Base-by-base conservation (phyloP, 2,113 vertebrate species). In the Paratilapia polleni region DNA sequence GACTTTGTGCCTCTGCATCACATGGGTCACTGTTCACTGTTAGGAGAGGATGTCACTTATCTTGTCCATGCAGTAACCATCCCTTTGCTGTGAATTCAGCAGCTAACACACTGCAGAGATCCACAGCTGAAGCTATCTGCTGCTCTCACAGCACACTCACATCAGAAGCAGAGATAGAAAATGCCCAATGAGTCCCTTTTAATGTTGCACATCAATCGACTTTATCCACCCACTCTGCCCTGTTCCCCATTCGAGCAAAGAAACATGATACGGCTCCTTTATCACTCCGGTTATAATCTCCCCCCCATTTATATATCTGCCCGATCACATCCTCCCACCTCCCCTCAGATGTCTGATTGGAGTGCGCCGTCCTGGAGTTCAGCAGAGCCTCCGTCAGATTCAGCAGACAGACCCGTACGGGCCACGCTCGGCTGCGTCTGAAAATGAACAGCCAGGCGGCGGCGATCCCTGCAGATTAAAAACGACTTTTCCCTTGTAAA, bases 201-300 rank as follows among this genome's bases (percentile, higher is more conserved):
- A 87, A 94, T 92, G 88, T 84, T 61, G 3, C 77, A 89, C 92
- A 90, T 92, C 92, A 93, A 86, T 92, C 52, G 73, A 57, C 54
- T 59, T 62, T 28, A 58, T 86, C 86, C 81, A 5, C 89, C 93
- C 83, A 89, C 91, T 77, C 86, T 60, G 79, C 78, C 68, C 75
- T 15, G 63, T 43, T 38, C 74, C 41, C 75, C 61, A 12, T 24
- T 26, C 54, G 20, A 66, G 76, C 63, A 77, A 70, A 82, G 52
- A 79, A 66, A 83, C 79, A 54, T 1, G 86, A 88, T 88, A 64
- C 19, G 43, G 47, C 87, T 80, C 81, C 76, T 90, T 83, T 85
- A 87, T 87, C 74, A 76, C 59, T 28, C 75, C 6, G 43, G 58
- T 80, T 81, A 76, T 89, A 83, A 88, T 87, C 88, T 86, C 62